Percentiles rank a stretch among this genome's conserved stretches.
Evolutionary conservation across 2,113 vertebrate genomes (phyloP).

Genomic region (Nestor notabilis): DNA sequence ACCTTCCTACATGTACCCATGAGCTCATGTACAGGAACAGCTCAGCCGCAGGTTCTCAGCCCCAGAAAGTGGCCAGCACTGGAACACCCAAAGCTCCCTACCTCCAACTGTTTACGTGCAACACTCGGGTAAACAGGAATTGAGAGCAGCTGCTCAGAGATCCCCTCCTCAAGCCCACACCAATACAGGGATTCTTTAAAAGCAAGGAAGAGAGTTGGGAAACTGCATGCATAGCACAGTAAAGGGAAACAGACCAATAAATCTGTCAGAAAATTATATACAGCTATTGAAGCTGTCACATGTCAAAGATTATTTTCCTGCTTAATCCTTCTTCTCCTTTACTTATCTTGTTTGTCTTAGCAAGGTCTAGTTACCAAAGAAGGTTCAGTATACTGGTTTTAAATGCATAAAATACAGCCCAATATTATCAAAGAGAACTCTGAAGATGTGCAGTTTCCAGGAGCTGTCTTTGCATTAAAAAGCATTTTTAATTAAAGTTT

Average conservation of each 20-base stretch:
- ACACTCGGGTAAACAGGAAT: neutral
- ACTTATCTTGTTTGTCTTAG: neutral
- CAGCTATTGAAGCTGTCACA: neutral
- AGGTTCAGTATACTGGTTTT: neutral
- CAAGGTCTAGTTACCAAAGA: neutral
- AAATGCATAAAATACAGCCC: neutral
- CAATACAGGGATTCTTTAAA: neutral
- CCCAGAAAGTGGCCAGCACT: neutral
- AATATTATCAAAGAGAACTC: neutral
- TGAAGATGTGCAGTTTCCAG: neutral
- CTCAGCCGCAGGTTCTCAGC: neutral
- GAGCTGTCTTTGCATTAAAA: neutral
- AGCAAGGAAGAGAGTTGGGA: neutral
- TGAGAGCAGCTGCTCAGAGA: neutral
- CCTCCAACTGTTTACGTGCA: neutral
- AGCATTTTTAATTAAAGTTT: neutral
- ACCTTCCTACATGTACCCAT: fast-evolving
- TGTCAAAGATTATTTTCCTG: neutral
- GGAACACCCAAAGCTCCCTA: neutral
- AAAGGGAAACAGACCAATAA: neutral
- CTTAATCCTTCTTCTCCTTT: neutral
- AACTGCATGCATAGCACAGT: neutral
- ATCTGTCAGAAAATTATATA: neutral
- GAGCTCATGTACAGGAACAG: fast-evolving
- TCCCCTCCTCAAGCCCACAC: neutral